A percentile compares a stretch with the other conserved stretches of the same genome.
Evolutionary conservation across 2,888 invertebrate species (phyloP).

Genomic region (Eupithecia subfuscata): DNA sequence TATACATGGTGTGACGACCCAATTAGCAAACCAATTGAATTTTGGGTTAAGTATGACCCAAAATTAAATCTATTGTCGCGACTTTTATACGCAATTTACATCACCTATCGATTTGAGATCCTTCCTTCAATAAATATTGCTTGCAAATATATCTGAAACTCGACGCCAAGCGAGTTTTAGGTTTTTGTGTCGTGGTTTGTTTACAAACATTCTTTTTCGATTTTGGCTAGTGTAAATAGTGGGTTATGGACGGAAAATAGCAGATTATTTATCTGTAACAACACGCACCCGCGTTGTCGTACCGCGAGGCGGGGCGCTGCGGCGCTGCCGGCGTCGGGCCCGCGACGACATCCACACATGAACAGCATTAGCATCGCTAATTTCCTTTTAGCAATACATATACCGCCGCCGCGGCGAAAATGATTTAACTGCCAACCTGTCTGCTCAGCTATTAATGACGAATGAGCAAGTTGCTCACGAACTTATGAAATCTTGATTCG

Average conservation of each 20-base stretch:
- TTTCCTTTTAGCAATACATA: constrained; percentile 52
- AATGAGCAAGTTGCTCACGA: constrained; percentile 10
- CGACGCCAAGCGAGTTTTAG: too few relatives aligned
- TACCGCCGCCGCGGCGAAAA: constrained; percentile 14
- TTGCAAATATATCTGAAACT: too few relatives aligned
- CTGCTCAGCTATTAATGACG: constrained; percentile 18
- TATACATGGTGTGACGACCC: background rate
- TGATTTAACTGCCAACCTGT: constrained; percentile 23
- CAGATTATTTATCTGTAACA: background rate
- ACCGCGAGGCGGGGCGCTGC: background rate
- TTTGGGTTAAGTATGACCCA: too few relatives aligned
- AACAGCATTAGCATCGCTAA: constrained; percentile 60
- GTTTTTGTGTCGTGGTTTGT: too few relatives aligned
- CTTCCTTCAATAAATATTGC: too few relatives aligned
- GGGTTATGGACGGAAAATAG: background rate
- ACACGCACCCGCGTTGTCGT: too few relatives aligned
- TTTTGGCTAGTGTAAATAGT: background rate
- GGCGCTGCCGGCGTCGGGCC: background rate
- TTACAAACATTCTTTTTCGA: too few relatives aligned
- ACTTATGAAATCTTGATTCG: constrained; percentile 18
- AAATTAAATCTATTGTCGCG: too few relatives aligned
- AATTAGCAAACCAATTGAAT: too few relatives aligned
- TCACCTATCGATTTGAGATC: too few relatives aligned
- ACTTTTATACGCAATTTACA: too few relatives aligned
- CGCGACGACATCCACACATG: constrained; percentile 45